Evolutionary conservation across 2,113 vertebrate species (phyloP), one percentile per base, ranked within the genome.

Genomic region (Probosciger aterrimus): DNA sequence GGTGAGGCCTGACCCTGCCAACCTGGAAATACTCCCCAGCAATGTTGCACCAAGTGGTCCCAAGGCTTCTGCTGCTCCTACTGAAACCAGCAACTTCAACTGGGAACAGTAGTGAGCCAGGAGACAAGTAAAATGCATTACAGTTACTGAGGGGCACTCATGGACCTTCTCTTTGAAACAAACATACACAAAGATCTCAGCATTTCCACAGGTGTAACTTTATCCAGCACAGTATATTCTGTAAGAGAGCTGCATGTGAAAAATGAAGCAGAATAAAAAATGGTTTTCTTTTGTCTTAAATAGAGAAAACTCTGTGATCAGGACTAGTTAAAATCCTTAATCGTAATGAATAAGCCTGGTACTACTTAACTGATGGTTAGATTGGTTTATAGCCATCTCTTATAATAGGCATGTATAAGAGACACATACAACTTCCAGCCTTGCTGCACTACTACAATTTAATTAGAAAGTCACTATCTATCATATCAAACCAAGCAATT

Each of bases 131-230:
- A 84, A 92, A 86, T 0, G 2, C 80, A 50, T 30, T 24, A 37
- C 74, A 82, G 63, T 69, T 94, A 71, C 65, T 18, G 22, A 25
- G 64, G 76, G 39, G 14, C 33, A 62, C 68, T 92, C 76, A 52
- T 1, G 2, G 70, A 86, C 63, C 80, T 96, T 92, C 82, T 86
- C 86, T 88, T 81, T 18, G 2, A 76, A 93, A 86, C 64, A 43
- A 79, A 76, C 15, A n/a, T 5, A 50, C 19, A 39, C 43, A 69
- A 90, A 57, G 44, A 57, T 68, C 52, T 89, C 0, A 0, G 73
- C 62, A 89, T 62, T 92, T 88, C 91, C 95, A 82, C 30, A 76
- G 65, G 77, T 50, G 69, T 63, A 79, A 82, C 78, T 24, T 82
- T 50, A 74, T 35, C 64, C 71, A 84, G 57, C 33, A 18, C 5